Base-by-base conservation (phyloP, 1,140 invertebrate genomes). In the Lordiphosa stackelbergi region DNA sequence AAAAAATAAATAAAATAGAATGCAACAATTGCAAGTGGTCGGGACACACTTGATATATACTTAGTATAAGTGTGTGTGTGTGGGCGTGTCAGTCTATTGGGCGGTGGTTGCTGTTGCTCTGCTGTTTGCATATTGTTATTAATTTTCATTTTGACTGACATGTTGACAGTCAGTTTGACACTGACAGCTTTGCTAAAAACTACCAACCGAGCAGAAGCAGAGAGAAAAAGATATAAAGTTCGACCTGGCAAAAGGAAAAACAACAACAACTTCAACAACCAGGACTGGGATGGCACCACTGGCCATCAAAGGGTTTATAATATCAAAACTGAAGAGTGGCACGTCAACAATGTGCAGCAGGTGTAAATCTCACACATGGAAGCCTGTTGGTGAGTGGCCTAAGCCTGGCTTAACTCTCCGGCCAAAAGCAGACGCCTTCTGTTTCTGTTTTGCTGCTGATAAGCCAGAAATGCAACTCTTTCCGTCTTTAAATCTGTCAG, bases 81-180 rank as follows among this genome's bases (percentile, higher is more conserved):
- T 35, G 46, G 31, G 48, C 31, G 38, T 53, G 54, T 16, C 34
- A 31, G 51, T 42, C 46, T 22, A 47, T 9, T 42, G 13, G 53
- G 34, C 38, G 34, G 16, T 9, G 38, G 54, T 53, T 60, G 42
- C 31, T 60, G 56, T 40, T 68, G 45, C 45, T 73, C n/a, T n/a
- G 70, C 61, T 66, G 71, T 72, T 72, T 74, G 65, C 65, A 72
- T 74, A 62, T 71, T 74, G 72, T 74, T 74, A 72, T 74, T 74
- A 74, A 74, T 74, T 75, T 75, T 69, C 72, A 75, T 73, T 75
- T 75, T 75, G 72, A 75, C 73, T 69, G 69, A 71, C 72, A 73
- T 75, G 69, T 75, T 75, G 72, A 75, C 72, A 75, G 72, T 69
- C 61, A 65, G 65, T 75, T 75, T 75, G 72, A 75, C 72, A 75